These are phyloP conservation scores for Microtus pennsylvanicus DNA, from an alignment of 2,113 vertebrate species.

Conservation along the genomic window DNA sequence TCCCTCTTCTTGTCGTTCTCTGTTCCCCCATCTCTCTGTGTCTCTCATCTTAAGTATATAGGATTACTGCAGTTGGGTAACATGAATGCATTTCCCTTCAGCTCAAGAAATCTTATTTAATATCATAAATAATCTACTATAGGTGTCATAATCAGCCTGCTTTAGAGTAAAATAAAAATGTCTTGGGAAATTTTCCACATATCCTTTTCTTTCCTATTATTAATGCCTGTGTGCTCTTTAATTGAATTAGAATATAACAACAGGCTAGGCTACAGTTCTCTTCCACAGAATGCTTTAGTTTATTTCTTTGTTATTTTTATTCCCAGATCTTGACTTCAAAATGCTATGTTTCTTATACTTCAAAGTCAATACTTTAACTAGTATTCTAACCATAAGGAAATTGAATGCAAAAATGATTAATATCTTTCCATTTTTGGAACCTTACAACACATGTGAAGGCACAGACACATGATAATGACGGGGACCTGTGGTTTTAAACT, in stretches of 20 bases:
- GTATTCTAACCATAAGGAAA: background rate
- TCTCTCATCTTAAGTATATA: background rate
- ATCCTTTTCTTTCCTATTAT: background rate
- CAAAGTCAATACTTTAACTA: background rate
- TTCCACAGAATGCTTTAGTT: conserved; percentile 25
- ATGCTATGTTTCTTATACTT: background rate
- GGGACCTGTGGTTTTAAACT: background rate
- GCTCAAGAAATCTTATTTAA: conserved; percentile 6
- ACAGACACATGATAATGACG: background rate
- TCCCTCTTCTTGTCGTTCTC: background rate
- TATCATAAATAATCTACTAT: background rate
- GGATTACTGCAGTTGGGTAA: background rate
- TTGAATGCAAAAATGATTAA: background rate
- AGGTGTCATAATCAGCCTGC: background rate
- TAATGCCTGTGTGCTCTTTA: background rate
- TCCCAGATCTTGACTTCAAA: conserved; percentile 35
- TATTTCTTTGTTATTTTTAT: conserved; percentile 54
- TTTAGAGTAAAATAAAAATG: conserved; percentile 12
- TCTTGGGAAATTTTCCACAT: background rate
- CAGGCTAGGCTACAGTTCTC: background rate
- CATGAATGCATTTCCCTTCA: background rate
- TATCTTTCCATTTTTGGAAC: background rate
- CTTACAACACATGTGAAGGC: conserved; percentile 6
- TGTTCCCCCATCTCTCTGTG: background rate
- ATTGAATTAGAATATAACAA: conserved; percentile 12